Percentiles rank a stretch among this genome's conserved stretches.
Evolutionary conservation across 2,888 invertebrate species (phyloP).

Genomic region (Caenorhabditis panamensis): DNA sequence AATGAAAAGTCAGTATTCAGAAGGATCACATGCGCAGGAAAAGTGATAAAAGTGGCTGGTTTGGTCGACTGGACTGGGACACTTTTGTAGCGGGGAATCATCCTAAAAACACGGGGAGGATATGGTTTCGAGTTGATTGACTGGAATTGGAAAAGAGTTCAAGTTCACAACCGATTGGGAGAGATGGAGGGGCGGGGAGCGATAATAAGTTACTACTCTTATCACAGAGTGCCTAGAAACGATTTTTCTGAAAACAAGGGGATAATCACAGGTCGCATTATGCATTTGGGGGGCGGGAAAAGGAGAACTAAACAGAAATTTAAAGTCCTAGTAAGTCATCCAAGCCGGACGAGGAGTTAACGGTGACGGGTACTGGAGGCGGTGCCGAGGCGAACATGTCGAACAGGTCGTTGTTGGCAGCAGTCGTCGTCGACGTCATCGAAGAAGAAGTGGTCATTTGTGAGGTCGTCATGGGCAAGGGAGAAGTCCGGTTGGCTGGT

Average conservation of each 20-base stretch:
- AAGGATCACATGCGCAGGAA: background rate
- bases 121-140: slow-evolving; percentile 22
- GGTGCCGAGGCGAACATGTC: slow-evolving; percentile 59
- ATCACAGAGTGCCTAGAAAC: slow-evolving; percentile 38
- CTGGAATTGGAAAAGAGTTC: slow-evolving; percentile 26
- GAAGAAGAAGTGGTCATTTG: slow-evolving; percentile 6
- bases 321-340: slow-evolving; percentile 65
- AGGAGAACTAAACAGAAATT: slow-evolving; percentile 1
- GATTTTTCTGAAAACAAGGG: slow-evolving; percentile 4
- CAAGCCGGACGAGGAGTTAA: slow-evolving; percentile 52
- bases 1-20: slow-evolving; percentile 9
- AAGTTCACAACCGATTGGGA: slow-evolving; percentile 32
- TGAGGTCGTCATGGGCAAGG: slow-evolving; percentile 11
- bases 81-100: slow-evolving; percentile 3
- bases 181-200: slow-evolving; percentile 1
- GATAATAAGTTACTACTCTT: slow-evolving; percentile 41
- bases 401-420: slow-evolving; percentile 58
- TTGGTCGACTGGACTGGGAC: background rate
- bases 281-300: slow-evolving; percentile 32
- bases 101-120: slow-evolving; percentile 30
- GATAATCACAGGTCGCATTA: slow-evolving; percentile 50
- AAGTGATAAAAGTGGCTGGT: slow-evolving; percentile 14
- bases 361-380: slow-evolving; percentile 51
- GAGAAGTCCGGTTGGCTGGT: slow-evolving; percentile 9
- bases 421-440: slow-evolving; percentile 10